Evolutionary conservation across 2,888 invertebrate genomes (phyloP).

Genomic region (Lithophane leautieri): DNA sequence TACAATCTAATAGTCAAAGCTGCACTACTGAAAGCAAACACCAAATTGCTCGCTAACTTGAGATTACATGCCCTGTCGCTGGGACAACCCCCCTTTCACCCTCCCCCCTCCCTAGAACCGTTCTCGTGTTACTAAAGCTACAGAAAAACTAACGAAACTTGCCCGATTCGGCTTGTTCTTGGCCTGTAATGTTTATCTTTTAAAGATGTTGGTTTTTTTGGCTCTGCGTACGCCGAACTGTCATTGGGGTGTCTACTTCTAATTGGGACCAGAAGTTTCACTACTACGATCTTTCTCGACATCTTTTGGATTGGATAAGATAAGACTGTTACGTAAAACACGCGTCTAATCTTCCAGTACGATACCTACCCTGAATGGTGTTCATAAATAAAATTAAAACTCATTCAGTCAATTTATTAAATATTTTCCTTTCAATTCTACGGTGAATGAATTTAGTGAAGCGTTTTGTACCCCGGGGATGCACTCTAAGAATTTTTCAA

Average conservation of each 20-base stretch:
- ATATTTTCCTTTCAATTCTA: constrained; percentile 70
- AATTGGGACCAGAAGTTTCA: constrained; percentile 23
- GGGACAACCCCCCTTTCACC: constrained; percentile 28
- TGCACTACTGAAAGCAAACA: constrained; percentile 84
- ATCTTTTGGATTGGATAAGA: not conserved
- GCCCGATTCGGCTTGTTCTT: constrained; percentile 70
- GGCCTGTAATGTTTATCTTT: constrained; percentile 71
- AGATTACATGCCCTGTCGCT: constrained; percentile 82
- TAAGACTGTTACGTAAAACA: constrained; percentile 2
- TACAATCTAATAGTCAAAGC: constrained; percentile 79
- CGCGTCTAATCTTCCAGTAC: constrained; percentile 33
- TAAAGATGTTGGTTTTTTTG: constrained; percentile 47
- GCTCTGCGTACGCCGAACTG: constrained; percentile 19
- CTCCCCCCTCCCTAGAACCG: constrained; percentile 56
- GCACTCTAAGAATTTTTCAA: constrained; percentile 82
- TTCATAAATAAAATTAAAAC: constrained; percentile 56
- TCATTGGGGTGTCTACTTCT: constrained; percentile 19
- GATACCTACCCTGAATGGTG: constrained; percentile 22
- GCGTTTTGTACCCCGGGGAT: constrained; percentile 71
- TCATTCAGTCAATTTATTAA: constrained; percentile 67
- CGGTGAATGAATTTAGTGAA: constrained; percentile 73
- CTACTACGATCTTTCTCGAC: not conserved
- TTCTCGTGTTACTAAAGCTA: constrained; percentile 75
- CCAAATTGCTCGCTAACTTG: constrained; percentile 86
- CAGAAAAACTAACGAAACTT: constrained; percentile 79